phyloP scores from a whole-genome alignment of 2,113 vertebrate species.

The Plecotus auritus region DNA sequence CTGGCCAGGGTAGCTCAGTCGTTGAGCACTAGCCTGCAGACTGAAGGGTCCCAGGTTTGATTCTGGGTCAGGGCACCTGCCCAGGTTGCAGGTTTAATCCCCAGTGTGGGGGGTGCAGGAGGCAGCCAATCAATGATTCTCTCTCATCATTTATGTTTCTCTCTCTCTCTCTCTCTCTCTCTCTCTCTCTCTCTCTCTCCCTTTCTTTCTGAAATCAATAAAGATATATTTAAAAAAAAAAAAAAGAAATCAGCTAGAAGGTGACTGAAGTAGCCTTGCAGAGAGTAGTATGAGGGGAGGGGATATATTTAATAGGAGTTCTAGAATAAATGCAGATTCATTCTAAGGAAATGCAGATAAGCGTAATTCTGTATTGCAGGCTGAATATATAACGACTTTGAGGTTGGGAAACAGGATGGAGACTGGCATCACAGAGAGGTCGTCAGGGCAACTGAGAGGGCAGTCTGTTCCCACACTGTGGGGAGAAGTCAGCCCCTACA shows the following conservation, averaged over 20 bases:
- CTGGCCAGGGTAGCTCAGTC: no score
- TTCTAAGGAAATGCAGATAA: neutral
- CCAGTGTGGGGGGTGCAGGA: no score
- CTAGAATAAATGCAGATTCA: neutral
- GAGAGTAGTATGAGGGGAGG: neutral
- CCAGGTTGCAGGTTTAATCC: no score
- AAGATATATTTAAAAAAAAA: no score
- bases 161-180: no score
- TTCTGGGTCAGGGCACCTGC: no score
- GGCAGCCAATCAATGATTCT: no score
- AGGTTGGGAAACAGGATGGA: neutral
- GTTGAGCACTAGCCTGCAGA: no score
- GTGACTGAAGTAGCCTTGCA: neutral
- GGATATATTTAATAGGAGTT: neutral
- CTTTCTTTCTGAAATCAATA: no score
- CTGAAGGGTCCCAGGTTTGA: no score
- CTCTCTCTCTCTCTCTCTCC: no score
- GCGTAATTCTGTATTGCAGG: neutral
- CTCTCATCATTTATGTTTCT: no score
- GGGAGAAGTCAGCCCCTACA: neutral
- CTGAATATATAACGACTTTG: neutral
- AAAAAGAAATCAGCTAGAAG: neutral
- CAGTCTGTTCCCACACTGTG: neutral
- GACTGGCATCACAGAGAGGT: neutral
- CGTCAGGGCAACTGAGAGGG: neutral